Evolutionary conservation across 2,113 vertebrate genomes (phyloP).

Genomic region (Mastomys coucha): DNA sequence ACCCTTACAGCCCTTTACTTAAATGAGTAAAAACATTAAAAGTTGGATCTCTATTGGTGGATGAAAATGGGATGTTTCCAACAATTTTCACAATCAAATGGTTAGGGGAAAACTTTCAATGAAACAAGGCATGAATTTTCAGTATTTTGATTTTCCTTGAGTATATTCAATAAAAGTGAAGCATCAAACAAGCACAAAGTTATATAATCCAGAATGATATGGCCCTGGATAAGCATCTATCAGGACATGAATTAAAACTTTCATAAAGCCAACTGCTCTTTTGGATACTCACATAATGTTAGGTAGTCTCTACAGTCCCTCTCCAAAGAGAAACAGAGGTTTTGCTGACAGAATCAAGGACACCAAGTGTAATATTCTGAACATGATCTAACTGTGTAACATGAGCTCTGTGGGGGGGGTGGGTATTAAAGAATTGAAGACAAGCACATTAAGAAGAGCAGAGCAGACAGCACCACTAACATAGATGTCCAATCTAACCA

Average conservation of each 20-base stretch:
- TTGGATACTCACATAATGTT: background rate
- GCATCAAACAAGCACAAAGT: background rate
- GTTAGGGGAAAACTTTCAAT: background rate
- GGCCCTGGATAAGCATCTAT: constrained; percentile 14
- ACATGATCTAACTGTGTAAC: background rate
- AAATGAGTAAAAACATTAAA: background rate
- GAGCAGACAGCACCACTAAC: constrained; percentile 41
- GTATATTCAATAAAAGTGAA: constrained; percentile 2
- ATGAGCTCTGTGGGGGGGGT: background rate
- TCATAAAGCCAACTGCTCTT: constrained; percentile 26
- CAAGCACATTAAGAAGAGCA: constrained; percentile 54
- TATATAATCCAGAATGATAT: background rate
- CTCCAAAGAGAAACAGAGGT: background rate
- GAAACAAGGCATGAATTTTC: background rate
- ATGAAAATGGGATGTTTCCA: background rate
- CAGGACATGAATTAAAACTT: background rate
- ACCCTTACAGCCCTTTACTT: no score
- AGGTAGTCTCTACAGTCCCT: background rate
- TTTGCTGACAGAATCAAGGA: constrained; percentile 44
- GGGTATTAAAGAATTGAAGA: constrained; percentile 47
- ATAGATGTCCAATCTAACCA: constrained; percentile 70
- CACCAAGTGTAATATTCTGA: constrained; percentile 38
- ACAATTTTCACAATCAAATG: constrained; percentile 29
- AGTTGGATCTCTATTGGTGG: background rate
- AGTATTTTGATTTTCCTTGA: background rate